Evolutionary conservation across 2,797 vertebrate species (phyloP).

Genomic region (Knipowitschia caucasica): DNA sequence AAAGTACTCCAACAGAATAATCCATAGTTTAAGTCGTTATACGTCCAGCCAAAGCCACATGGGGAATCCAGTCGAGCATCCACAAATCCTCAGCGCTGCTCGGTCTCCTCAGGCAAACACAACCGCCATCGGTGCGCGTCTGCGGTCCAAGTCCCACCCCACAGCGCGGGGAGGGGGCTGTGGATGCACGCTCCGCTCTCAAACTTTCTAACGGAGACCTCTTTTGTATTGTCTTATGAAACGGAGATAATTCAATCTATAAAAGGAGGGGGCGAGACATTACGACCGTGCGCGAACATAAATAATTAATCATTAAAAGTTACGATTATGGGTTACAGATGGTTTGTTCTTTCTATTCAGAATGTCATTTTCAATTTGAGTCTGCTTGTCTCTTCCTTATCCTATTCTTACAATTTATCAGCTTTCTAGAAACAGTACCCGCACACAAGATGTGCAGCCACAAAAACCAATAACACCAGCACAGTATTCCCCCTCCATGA

Average conservation of each 20-base stretch:
- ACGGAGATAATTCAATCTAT: conserved; percentile 31
- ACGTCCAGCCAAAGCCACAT: conserved; percentile 15
- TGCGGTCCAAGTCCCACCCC: conserved; percentile 27
- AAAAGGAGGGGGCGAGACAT: conserved; percentile 21
- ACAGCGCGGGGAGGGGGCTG: conserved; percentile 26
- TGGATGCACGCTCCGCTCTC: conserved; percentile 16
- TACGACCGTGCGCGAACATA: no score
- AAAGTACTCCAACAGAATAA: conserved; percentile 58
- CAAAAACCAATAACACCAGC: no score
- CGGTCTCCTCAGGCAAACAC: conserved; percentile 43
- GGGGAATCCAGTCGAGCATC: conserved; percentile 14
- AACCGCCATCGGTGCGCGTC: conserved; percentile 65
- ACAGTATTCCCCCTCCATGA: no score
- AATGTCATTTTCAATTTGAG: no score
- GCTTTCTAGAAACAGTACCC: no score
- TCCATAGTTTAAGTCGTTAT: conserved; percentile 62
- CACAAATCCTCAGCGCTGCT: conserved; percentile 42
- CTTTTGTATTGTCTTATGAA: no score
- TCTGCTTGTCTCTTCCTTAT: no score
- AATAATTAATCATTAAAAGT: no score
- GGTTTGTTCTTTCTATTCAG: no score
- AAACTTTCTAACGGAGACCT: conserved; percentile 35
- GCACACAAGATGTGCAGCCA: no score
- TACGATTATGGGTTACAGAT: no score
- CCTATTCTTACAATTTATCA: no score